These are phyloP conservation scores for Leptoclinus maculatus DNA, from an alignment of 2,797 vertebrate genomes.

Conservation along the genomic window DNA sequence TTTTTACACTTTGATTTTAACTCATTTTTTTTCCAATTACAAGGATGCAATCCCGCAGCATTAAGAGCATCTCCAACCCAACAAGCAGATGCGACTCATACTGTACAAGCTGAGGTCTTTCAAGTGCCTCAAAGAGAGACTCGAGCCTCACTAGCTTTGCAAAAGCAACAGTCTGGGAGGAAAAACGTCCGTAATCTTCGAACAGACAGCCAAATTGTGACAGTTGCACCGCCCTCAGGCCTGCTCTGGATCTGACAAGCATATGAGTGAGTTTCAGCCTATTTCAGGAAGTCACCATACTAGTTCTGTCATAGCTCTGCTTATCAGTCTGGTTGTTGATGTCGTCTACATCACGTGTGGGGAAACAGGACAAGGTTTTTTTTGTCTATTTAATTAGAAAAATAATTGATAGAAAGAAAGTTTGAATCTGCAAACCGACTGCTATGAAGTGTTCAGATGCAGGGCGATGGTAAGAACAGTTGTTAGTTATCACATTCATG, in stretches of 20 bases:
- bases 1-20: not conserved
- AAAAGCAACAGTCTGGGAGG: not conserved
- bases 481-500: not conserved
- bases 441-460: not conserved
- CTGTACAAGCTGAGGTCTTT: slow-evolving; percentile 2
- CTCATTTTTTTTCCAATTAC: not conserved
- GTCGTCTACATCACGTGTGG: not conserved
- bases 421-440: not conserved
- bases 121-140: slow-evolving; percentile 11
- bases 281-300: not conserved
- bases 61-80: slow-evolving; percentile 4
- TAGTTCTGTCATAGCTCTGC: not conserved
- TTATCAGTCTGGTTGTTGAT: not conserved
- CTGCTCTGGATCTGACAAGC: not conserved
- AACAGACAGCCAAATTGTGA: not conserved
- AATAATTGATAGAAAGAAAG: not conserved
- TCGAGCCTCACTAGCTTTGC: not conserved
- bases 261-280: not conserved
- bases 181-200: not conserved
- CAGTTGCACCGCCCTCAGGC: not conserved
- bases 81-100: slow-evolving; percentile 1
- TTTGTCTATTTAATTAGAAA: not conserved
- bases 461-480: not conserved
- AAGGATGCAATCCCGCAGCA: not conserved
- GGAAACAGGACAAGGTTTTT: not conserved